Percentiles rank a stretch among this genome's conserved stretches.
Conservation (phyloP, 2,113 vertebrate genomes). For the Anoura caudifer region DNA sequence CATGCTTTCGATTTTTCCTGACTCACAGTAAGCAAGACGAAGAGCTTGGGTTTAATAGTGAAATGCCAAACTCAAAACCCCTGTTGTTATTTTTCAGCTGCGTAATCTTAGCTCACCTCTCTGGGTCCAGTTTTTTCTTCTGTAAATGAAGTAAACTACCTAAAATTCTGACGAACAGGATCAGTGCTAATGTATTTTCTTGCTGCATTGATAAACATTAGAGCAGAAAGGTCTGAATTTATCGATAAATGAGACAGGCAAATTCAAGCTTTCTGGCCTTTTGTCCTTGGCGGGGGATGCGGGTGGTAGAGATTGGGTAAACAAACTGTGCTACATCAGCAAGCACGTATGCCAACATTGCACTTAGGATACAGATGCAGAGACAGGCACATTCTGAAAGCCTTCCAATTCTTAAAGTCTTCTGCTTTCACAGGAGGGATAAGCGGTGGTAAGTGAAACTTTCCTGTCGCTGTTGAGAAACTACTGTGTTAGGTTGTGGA, state of each 20-base stretch:
- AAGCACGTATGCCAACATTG: conserved; percentile 39
- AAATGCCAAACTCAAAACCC: neutral
- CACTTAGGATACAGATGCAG: conserved; percentile 18
- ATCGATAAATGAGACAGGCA: neutral
- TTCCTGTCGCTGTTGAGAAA: neutral
- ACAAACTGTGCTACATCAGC: conserved; percentile 39
- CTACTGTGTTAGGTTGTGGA: neutral
- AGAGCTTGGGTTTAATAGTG: neutral
- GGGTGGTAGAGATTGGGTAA: neutral
- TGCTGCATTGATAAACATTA: neutral
- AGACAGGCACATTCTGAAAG: conserved; percentile 44
- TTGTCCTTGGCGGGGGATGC: neutral
- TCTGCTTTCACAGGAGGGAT: neutral
- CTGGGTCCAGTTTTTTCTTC: neutral
- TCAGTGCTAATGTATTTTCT: neutral
- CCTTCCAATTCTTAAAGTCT: neutral
- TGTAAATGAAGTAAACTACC: conserved; percentile 18
- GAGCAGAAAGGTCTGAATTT: neutral
- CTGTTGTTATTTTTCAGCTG: neutral
- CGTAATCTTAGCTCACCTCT: neutral
- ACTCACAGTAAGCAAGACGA: neutral
- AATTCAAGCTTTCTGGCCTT: conserved; percentile 34
- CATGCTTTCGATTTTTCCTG: neutral
- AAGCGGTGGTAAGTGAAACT: neutral
- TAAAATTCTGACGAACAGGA: neutral